Base-by-base conservation (phyloP, 2,888 invertebrate genomes). In the Plusia festucae region DNA sequence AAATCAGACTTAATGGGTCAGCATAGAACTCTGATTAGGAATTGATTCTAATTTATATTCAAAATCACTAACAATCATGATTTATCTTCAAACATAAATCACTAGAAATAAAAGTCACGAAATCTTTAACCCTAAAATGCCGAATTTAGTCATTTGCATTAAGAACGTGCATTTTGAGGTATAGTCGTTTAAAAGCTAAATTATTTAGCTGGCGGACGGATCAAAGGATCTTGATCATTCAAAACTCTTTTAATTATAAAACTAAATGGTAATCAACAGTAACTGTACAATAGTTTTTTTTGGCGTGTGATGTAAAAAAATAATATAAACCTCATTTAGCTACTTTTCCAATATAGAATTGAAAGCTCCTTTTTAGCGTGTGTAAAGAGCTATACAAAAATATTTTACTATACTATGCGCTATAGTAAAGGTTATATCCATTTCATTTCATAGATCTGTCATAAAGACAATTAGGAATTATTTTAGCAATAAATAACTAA, bases 21-120 rank as follows among this genome's bases (percentile, higher is more conserved):
- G 46, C 46, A 20, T 49, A 49, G 46, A 49, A 49, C 52, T 62
- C 52, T 55, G 56, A 70, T 60, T 51, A 60, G 54, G 59, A 63
- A 65, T 70, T 77, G 67, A 62, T 56, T 68, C 62, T 66, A 78
- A 77, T 78, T 77, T 77, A 78, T 78, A 71, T 64, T 61, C 53
- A 9, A 63, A 68, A 53, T 78, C 65, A 68, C 74, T 78, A 78
- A 62, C 64, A 22, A 68, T 53, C 66, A 74, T 71, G 74, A 77
- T 74, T 68, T 68, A 77, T 76, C 27, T 63, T 18, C 69, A 60
- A 62, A 77, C 63, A 72, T 32, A 57, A 24, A 24, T 65, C 20
- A 53, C 46, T 60, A 62, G 53, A 66, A 70, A 60, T 8, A 24
- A 58, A 49, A 53, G 32, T 58, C 60, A 56, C 60, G 24, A 62